Evolutionary conservation across 1,140 invertebrate genomes (phyloP).

Genomic region (Diorhabda sublineata): DNA sequence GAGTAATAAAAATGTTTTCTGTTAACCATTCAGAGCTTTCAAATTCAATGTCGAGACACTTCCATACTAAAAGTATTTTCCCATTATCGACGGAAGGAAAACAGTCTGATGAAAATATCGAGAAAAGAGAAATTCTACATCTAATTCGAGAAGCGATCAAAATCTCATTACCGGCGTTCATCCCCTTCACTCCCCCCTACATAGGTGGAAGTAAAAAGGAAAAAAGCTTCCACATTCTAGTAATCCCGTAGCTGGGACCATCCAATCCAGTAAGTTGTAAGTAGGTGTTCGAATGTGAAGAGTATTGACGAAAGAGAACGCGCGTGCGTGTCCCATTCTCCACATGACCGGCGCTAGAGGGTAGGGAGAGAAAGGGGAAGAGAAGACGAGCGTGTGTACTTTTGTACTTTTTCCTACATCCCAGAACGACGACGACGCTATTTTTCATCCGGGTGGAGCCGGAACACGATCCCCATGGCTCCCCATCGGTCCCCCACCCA

Average conservation of each 20-base stretch:
- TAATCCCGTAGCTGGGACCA: slow-evolving; percentile 8
- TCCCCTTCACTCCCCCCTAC: slow-evolving; percentile 3
- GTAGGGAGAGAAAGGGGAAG: slow-evolving; percentile 15
- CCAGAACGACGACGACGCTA: slow-evolving; percentile 37
- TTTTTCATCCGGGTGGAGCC: slow-evolving; percentile 44
- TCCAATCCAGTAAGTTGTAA: slow-evolving; percentile 17
- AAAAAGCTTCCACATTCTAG: slow-evolving; percentile 5
- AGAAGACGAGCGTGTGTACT: slow-evolving; percentile 36
- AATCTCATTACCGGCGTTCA: slow-evolving; percentile 7
- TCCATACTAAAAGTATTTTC: slow-evolving; percentile 3
- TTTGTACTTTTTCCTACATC: slow-evolving; percentile 41
- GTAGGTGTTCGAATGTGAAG: slow-evolving; percentile 45
- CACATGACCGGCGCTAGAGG: slow-evolving; percentile 27
- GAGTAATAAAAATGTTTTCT: too few relatives aligned
- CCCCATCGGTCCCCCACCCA: slow-evolving; percentile 32
- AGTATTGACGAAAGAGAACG: slow-evolving; percentile 41
- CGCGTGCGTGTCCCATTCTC: slow-evolving; percentile 40
- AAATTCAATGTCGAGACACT: not conserved
- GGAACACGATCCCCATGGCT: slow-evolving; percentile 26
- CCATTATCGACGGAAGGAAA: slow-evolving; percentile 1
- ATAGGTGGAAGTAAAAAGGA: slow-evolving; percentile 11
- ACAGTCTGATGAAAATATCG: slow-evolving; percentile 2
- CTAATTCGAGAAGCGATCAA: slow-evolving; percentile 12
- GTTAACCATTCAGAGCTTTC: not conserved
- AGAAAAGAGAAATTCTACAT: slow-evolving; percentile 2